phyloP scores from a whole-genome alignment of 1,140 invertebrate genomes.

The Sminthurides bifidus region DNA sequence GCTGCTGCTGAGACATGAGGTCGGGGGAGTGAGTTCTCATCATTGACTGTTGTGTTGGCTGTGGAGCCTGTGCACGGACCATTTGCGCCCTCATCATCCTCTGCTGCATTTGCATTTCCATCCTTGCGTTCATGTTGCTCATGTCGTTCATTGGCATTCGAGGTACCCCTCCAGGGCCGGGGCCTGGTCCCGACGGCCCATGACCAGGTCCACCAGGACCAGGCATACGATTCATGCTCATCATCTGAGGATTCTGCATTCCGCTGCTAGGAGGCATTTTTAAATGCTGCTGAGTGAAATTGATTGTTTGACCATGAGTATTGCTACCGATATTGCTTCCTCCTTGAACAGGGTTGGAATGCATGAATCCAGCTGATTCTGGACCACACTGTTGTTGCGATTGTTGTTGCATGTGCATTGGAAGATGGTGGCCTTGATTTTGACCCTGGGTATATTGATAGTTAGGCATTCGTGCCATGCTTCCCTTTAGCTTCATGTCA shows the following conservation, averaged over 20 bases:
- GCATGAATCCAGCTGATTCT: neutral
- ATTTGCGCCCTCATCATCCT: conserved; percentile 5
- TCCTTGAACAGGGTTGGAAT: conserved; percentile 4
- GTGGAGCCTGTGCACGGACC: neutral
- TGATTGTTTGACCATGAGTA: conserved; percentile 29
- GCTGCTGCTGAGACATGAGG: conserved; percentile 13
- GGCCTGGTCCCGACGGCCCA: conserved; percentile 1
- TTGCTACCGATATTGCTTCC: neutral
- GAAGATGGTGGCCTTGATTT: neutral
- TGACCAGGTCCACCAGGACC: neutral
- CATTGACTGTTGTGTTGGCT: neutral
- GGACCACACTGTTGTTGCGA: neutral
- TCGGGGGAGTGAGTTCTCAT: neutral
- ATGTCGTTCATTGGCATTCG: neutral
- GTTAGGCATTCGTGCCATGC: neutral
- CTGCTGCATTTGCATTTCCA: conserved; percentile 18
- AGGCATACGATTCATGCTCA: conserved; percentile 5
- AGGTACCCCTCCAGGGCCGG: neutral
- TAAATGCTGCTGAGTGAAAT: conserved; percentile 31
- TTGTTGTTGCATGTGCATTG: neutral
- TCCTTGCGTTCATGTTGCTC: neutral
- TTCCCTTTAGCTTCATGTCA: neutral
- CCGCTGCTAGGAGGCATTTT: conserved; percentile 8
- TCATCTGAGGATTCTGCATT: neutral
- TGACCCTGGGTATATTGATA: too few species aligned